Evolutionary conservation across 2,113 vertebrate species (phyloP).

Genomic region (Bungarus multicinctus): DNA sequence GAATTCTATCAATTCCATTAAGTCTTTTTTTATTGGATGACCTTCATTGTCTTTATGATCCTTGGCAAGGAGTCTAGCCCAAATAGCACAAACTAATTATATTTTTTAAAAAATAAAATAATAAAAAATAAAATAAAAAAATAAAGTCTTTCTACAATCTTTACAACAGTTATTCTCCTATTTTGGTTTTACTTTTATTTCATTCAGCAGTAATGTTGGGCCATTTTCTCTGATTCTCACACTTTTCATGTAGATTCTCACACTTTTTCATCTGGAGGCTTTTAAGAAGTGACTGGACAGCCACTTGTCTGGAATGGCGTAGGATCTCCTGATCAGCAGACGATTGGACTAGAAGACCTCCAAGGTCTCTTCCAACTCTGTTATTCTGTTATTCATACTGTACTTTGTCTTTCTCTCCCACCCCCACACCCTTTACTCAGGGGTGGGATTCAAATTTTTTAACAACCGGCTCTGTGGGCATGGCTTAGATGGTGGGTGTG

Average conservation of each 20-base stretch:
- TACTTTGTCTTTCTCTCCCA: not conserved
- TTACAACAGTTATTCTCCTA: not conserved
- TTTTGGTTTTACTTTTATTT: not conserved
- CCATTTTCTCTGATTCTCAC: not conserved
- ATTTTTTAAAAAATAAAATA: not conserved
- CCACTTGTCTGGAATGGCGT: not conserved
- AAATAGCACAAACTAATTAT: not conserved
- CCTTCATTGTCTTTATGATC: not conserved
- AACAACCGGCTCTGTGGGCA: too few relatives aligned
- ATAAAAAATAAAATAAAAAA: too few relatives aligned
- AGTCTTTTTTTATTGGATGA: not conserved
- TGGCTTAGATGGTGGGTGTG: too few relatives aligned
- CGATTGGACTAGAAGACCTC: not conserved
- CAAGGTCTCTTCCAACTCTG: not conserved
- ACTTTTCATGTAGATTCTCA: not conserved
- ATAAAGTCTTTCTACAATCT: not conserved
- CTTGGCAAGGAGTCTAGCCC: not conserved
- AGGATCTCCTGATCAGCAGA: not conserved
- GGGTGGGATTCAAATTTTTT: too few relatives aligned
- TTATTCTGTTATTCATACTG: not conserved
- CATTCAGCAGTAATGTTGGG: not conserved
- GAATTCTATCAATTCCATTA: not conserved
- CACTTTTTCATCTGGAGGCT: not conserved
- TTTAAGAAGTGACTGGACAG: not conserved
- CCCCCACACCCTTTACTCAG: not conserved